phyloP scores from a whole-genome alignment of 2,888 invertebrate genomes.

The Oasisia sp. region DNA sequence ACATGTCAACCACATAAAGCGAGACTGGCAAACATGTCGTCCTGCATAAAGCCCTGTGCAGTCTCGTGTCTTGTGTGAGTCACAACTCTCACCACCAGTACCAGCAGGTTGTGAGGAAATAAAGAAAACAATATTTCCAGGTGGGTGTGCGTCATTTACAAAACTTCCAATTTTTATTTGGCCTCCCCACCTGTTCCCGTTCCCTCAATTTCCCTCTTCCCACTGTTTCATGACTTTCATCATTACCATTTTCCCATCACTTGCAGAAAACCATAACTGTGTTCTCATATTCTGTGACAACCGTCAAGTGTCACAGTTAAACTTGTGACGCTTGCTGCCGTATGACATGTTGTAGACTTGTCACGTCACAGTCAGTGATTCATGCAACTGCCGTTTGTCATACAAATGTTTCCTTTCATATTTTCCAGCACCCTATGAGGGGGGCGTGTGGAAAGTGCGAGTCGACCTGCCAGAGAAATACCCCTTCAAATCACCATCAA shows the following conservation, averaged over 20 bases:
- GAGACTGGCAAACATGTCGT: no score
- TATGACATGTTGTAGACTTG: neutral
- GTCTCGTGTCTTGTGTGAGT: no score
- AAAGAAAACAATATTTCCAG: neutral
- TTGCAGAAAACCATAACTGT: neutral
- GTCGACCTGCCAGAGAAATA: constrained; percentile 99
- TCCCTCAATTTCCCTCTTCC: neutral
- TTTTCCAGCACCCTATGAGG: constrained; percentile 91
- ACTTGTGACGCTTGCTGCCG: neutral
- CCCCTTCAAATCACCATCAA: constrained; percentile 99
- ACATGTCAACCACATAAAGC: no score
- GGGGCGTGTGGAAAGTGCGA: constrained; percentile 98
- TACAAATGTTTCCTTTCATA: constrained; percentile 13
- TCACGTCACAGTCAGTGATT: neutral
- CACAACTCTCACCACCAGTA: neutral
- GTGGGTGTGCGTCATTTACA: neutral
- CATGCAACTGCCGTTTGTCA: neutral
- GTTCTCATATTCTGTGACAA: neutral
- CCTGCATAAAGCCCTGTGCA: no score
- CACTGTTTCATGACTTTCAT: neutral
- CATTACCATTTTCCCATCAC: neutral
- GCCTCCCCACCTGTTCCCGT: neutral
- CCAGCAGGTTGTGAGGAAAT: neutral
- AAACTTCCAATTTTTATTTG: neutral
- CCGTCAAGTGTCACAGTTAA: neutral